Base-by-base conservation (phyloP, 2,797 vertebrate genomes). In the Hoplostethus mediterraneus region DNA sequence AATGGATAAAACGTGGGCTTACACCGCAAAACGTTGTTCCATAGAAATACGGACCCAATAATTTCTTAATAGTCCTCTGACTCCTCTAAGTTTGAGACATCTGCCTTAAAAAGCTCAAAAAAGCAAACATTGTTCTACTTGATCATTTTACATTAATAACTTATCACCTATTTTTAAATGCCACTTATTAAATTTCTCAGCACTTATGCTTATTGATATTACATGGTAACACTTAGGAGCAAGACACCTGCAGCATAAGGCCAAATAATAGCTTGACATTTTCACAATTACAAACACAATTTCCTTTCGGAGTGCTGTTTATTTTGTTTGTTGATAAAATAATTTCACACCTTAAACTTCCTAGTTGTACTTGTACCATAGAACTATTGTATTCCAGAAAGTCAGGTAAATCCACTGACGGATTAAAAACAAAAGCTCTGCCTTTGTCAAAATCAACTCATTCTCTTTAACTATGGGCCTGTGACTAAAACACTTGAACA, bases 321-420 rank as follows among this genome's bases (percentile, higher is more conserved):
- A 77, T 73, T 81, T 69, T 42, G 61, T 61, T 57, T 53, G 60
- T 74, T 85, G 75, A 79, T 73, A 56, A 25, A 73, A 74, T 74
- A 75, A 59, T 85, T 87, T 91, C 86, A 89, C 85, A 88, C 73
- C 75, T 80, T 86, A 17, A 88, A 79, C 76, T 54, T n/a, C 6
- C 75, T 74, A 67, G 73, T 80, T 79, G 67, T 69, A 28, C 71
- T 53, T 56, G 60, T 77, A 79, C 81, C 71, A 69, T 71, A 74
- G 58, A 75, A 76, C 6, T 73, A 91, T 93, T 79, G 7, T 65
- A 60, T 93, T 92, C 61, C 90, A 58, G 81, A 73, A 49, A 61
- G 70, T 61, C 67, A 42, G 59, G 60, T 72, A 79, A 86, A 79
- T 84, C 77, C 63, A 75, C 70, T 67, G 52, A 68, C 44, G 77